phyloP scores from a whole-genome alignment of 2,888 invertebrate genomes.

The Aleiodes leptofemur region DNA sequence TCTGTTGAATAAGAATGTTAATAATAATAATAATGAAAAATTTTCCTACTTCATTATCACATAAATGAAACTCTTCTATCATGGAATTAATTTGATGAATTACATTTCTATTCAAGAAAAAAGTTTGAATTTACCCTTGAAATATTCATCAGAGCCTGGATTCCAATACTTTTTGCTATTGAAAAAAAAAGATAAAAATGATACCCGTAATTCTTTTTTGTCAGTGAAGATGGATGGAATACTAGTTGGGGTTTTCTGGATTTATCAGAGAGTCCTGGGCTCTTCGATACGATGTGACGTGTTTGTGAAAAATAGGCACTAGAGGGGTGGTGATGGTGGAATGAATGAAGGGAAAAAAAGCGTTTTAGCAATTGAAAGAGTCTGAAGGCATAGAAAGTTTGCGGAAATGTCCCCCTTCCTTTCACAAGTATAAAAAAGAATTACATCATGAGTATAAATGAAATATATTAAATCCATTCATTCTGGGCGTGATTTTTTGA shows the following conservation, averaged over 20 bases:
- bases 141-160: neutral
- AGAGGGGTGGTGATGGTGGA: constrained; percentile 1
- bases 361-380: constrained; percentile 1
- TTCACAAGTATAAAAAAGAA: neutral
- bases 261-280: constrained; percentile 11
- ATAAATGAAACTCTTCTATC: too few relatives aligned
- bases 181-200: constrained; percentile 6
- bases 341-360: neutral
- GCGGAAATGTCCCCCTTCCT: neutral
- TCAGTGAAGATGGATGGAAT: constrained; percentile 18
- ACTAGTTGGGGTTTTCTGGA: neutral
- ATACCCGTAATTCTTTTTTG: constrained; percentile 10
- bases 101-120: too few relatives aligned
- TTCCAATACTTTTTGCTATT: neutral
- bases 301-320: constrained; percentile 14
- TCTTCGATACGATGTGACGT: constrained; percentile 15
- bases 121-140: too few relatives aligned
- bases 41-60: too few relatives aligned
- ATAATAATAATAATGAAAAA: too few relatives aligned
- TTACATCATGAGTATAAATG: neutral
- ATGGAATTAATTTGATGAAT: too few relatives aligned
- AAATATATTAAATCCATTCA: neutral
- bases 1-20: too few relatives aligned
- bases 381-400: neutral
- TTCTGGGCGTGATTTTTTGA: neutral